These are phyloP conservation scores for Trichogramma pretiosum DNA, from an alignment of 1,140 invertebrate species.

Conservation along the genomic window DNA sequence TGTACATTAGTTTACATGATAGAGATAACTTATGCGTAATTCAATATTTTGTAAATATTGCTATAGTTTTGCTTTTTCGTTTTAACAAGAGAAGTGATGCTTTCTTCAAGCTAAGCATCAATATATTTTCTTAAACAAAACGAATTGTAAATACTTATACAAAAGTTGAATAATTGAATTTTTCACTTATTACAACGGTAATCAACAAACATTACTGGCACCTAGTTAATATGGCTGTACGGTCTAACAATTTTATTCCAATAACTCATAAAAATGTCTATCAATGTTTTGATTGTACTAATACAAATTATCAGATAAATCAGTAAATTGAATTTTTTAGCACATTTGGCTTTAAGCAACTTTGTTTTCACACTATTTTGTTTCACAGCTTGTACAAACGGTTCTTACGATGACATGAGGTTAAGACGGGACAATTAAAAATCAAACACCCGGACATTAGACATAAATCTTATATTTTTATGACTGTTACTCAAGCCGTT, in stretches of 20 bases:
- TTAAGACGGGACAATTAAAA: too few species aligned
- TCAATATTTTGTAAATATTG: constrained; percentile 18
- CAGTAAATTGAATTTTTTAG: too few species aligned
- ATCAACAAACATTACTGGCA: not conserved
- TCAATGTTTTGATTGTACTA: not conserved
- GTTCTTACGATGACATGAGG: constrained; percentile 11
- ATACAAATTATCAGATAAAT: constrained; percentile 1
- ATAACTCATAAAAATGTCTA: constrained; percentile 5
- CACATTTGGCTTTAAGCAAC: too few species aligned
- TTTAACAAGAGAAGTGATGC: constrained; percentile 11
- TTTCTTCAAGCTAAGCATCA: too few species aligned
- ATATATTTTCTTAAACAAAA: constrained; percentile 18
- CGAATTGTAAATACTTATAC: constrained; percentile 16
- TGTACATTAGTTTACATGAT: constrained; percentile 13
- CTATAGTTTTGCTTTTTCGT: constrained; percentile 13
- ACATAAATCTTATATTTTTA: too few species aligned
- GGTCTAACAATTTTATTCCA: constrained; percentile 10
- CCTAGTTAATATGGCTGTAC: constrained; percentile 6
- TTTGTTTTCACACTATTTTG: constrained; percentile 10
- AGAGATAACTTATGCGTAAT: constrained; percentile 11
- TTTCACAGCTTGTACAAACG: constrained; percentile 15
- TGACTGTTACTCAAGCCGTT: too few species aligned
- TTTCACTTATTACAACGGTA: too few species aligned
- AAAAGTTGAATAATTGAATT: constrained; percentile 14
- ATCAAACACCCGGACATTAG: too few species aligned